phyloP scores from a whole-genome alignment of 2,113 vertebrate genomes.

The Bubo scandiacus region DNA sequence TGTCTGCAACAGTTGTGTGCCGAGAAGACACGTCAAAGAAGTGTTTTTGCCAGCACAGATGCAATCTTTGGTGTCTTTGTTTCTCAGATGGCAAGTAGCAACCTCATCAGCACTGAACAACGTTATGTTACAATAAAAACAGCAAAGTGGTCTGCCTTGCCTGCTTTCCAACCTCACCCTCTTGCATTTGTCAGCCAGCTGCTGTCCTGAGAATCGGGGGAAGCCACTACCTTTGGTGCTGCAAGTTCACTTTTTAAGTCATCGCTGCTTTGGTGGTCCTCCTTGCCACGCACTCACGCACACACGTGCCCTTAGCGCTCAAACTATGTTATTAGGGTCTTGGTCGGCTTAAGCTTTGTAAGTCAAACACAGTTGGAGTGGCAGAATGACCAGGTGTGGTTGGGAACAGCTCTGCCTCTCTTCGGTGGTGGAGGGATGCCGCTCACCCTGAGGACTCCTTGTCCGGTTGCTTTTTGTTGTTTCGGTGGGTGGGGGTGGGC shows the following conservation, averaged over 20 bases:
- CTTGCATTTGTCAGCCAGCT: background rate
- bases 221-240: background rate
- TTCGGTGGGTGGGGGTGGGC: rapidly evolving
- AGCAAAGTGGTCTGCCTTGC: background rate
- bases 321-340: background rate
- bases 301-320: background rate
- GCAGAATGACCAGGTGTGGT: background rate
- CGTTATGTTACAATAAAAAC: background rate
- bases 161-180: background rate
- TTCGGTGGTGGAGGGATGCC: background rate
- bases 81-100: background rate
- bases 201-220: background rate
- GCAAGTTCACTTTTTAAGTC: background rate
- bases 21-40: background rate
- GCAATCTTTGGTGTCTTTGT: background rate
- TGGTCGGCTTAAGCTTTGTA: background rate
- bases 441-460: background rate
- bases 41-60: background rate
- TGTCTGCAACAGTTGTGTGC: background rate
- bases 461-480: background rate
- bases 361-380: background rate
- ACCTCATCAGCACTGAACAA: background rate
- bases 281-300: rapidly evolving
- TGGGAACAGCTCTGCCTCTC: background rate
- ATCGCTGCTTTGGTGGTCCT: background rate